Percentiles rank a stretch among this genome's conserved stretches.
Conservation (phyloP, 2,113 vertebrate species). For the Gobius niger region DNA sequence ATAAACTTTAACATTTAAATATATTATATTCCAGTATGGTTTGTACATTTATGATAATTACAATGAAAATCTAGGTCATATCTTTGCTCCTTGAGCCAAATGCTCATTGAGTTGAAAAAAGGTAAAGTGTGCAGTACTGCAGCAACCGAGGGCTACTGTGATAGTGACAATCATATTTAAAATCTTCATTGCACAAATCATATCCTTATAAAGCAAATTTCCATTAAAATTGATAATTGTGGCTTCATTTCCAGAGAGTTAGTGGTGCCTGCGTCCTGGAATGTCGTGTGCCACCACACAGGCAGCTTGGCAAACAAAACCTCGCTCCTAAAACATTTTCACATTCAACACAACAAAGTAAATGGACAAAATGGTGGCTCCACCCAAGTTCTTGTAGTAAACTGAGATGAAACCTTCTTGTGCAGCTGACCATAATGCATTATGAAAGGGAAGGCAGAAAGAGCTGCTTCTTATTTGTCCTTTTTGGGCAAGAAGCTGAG, state of each 20-base stretch:
- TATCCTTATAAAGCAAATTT: slow-evolving; percentile 31
- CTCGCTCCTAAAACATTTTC: slow-evolving; percentile 45
- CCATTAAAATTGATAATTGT: slow-evolving; percentile 55
- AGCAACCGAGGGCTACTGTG: slow-evolving; percentile 45
- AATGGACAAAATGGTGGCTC: slow-evolving; percentile 32
- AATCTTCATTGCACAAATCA: slow-evolving; percentile 21
- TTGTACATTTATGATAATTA: slow-evolving; percentile 21
- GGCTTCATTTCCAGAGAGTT: slow-evolving; percentile 62
- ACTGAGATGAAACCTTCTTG: slow-evolving; percentile 55
- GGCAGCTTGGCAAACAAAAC: slow-evolving; percentile 73
- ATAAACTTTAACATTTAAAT: slow-evolving; percentile 8
- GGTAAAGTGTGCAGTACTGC: slow-evolving; percentile 30
- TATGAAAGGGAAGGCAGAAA: slow-evolving; percentile 63
- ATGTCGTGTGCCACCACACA: slow-evolving; percentile 40
- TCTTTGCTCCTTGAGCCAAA: slow-evolving; percentile 11
- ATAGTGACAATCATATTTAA: slow-evolving; percentile 47
- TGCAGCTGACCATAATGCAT: slow-evolving; percentile 53
- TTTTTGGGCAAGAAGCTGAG: slow-evolving; percentile 83
- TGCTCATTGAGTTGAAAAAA: slow-evolving; percentile 2
- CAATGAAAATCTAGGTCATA: slow-evolving; percentile 11
- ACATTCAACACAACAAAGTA: slow-evolving; percentile 70
- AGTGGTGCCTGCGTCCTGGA: slow-evolving; percentile 47
- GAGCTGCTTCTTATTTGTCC: slow-evolving; percentile 71
- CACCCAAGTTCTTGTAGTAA: slow-evolving; percentile 28
- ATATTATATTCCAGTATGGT: slow-evolving; percentile 15